Conservation (phyloP, 2,888 invertebrate species). For the Machimus atricapillus region DNA sequence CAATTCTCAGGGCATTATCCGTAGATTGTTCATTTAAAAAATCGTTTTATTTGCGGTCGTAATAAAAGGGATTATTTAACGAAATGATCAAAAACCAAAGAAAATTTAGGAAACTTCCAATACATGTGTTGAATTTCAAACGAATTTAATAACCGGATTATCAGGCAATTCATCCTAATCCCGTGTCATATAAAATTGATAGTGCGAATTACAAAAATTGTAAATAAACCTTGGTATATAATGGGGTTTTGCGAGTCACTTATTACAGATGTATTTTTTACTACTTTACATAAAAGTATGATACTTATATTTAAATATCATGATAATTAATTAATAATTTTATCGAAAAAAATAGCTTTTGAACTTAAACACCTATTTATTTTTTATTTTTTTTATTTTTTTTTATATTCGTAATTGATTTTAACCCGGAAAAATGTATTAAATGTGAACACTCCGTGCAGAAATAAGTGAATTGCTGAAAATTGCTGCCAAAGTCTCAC, state of each 20-base stretch:
- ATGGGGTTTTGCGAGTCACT: too few relatives aligned
- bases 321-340: background rate
- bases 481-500: background rate
- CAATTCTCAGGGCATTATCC: background rate
- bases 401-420: background rate
- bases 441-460: background rate
- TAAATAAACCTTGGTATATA: too few relatives aligned
- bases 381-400: too few relatives aligned
- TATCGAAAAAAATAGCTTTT: background rate
- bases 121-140: too few relatives aligned
- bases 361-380: background rate
- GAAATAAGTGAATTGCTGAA: background rate
- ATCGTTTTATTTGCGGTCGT: background rate
- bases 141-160: too few relatives aligned
- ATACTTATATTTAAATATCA: too few relatives aligned
- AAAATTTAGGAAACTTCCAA: background rate
- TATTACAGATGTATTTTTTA: too few relatives aligned
- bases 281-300: too few relatives aligned
- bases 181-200: too few relatives aligned
- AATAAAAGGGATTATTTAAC: background rate
- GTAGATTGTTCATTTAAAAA: background rate
- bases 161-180: too few relatives aligned
- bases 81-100: background rate
- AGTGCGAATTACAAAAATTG: too few relatives aligned
- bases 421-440: background rate